Conservation (phyloP, 2,797 vertebrate genomes). For the Lacerta bilineata region DNA sequence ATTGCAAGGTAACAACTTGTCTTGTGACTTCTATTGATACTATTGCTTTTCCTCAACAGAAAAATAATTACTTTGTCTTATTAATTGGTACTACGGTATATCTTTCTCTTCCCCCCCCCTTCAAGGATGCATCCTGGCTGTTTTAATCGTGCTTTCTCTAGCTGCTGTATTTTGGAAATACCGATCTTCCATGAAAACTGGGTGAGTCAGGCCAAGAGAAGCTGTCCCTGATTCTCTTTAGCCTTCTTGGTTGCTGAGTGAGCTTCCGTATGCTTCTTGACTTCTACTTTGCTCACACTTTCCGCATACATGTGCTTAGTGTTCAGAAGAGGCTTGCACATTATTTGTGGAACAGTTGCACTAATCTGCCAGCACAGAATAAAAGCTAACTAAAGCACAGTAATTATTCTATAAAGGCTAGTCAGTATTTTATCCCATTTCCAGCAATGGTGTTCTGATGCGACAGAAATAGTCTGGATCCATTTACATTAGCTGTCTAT, state of each 20-base stretch:
- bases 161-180: neutral
- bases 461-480: neutral
- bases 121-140: neutral
- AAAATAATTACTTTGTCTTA: neutral
- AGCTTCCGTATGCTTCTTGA: neutral
- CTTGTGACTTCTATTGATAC: neutral
- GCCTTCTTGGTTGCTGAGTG: slow-evolving; percentile 12
- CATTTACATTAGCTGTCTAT: neutral
- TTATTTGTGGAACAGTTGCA: neutral
- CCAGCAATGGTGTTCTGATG: neutral
- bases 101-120: neutral
- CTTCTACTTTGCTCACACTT: neutral
- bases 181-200: rapidly evolving
- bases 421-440: neutral
- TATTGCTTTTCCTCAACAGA: neutral
- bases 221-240: neutral
- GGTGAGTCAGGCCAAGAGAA: slow-evolving; percentile 31
- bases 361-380: neutral
- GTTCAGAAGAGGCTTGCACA: neutral
- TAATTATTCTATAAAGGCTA: slow-evolving; percentile 2
- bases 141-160: neutral
- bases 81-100: neutral
- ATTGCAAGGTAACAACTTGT: neutral
- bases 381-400: neutral
- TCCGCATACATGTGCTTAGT: slow-evolving; percentile 12